Conservation (phyloP, 30 jellyfish, hydroid and myxozoan genomes). For the Aurelia coerulea region DNA sequence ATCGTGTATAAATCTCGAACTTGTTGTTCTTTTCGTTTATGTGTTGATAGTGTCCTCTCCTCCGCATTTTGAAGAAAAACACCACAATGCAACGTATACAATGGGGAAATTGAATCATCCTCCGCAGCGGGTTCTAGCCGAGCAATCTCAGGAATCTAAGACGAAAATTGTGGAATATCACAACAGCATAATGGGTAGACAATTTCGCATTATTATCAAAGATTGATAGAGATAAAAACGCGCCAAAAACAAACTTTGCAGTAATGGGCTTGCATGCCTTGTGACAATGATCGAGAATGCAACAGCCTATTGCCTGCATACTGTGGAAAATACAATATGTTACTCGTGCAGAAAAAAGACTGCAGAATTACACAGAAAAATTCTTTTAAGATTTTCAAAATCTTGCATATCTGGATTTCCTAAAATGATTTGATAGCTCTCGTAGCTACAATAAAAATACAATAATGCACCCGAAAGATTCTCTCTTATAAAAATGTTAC, state of each 20-base stretch:
- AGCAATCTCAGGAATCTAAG: conserved; percentile 39
- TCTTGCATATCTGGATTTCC: too few relatives aligned
- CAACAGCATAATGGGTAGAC: background rate
- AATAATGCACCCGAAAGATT: background rate
- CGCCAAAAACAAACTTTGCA: too few relatives aligned
- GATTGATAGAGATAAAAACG: background rate
- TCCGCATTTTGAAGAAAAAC: conserved; percentile 46
- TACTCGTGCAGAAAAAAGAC: too few relatives aligned
- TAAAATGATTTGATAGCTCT: too few relatives aligned
- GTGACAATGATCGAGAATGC: too few relatives aligned
- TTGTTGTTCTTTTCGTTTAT: conserved; percentile 2
- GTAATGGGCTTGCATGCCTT: too few relatives aligned
- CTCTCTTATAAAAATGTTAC: background rate
- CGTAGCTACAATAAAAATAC: background rate
- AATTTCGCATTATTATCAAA: too few relatives aligned
- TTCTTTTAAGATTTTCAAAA: too few relatives aligned
- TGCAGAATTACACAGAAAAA: too few relatives aligned
- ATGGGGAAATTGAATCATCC: conserved; percentile 60
- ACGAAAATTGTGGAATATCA: background rate
- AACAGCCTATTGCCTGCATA: too few relatives aligned
- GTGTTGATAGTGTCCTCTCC: conserved; percentile 23
- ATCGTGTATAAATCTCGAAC: conserved; percentile 57
- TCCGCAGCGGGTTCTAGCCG: conserved; percentile 54
- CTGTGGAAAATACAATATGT: too few relatives aligned
- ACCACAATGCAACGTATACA: conserved; percentile 85